These are phyloP conservation scores for Popillia japonica DNA, from an alignment of 1,140 invertebrate species.

Conservation along the genomic window DNA sequence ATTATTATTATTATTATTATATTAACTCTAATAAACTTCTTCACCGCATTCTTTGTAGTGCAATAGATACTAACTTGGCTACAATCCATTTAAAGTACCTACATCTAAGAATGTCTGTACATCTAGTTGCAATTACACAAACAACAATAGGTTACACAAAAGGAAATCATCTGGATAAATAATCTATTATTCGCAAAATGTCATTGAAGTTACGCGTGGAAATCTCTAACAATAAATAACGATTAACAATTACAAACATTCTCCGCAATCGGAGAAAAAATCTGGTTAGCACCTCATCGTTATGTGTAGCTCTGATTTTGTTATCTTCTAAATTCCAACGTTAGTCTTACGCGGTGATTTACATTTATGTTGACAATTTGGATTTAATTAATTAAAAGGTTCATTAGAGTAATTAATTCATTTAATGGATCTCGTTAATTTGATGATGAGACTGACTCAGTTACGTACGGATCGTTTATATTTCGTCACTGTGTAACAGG, in stretches of 20 bases:
- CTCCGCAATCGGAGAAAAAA: neutral
- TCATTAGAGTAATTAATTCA: neutral
- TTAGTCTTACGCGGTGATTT: neutral
- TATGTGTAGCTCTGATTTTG: neutral
- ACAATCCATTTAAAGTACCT: neutral
- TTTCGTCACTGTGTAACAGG: too few relatives aligned
- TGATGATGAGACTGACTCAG: too few relatives aligned
- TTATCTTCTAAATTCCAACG: neutral
- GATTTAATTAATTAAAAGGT: constrained; percentile 1
- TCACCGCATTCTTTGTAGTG: neutral
- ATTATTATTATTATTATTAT: too few relatives aligned
- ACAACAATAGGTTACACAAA: constrained; percentile 11
- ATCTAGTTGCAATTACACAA: constrained; percentile 10
- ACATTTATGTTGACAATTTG: neutral
- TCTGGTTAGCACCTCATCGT: neutral
- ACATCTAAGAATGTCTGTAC: neutral
- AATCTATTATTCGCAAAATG: constrained; percentile 32
- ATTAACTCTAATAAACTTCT: neutral
- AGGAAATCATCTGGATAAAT: constrained; percentile 7
- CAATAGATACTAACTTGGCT: neutral
- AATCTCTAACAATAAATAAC: constrained; percentile 11
- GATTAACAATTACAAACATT: constrained; percentile 19
- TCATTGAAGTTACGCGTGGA: constrained; percentile 25
- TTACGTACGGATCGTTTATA: too few relatives aligned
- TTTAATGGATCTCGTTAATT: neutral